phyloP scores from a whole-genome alignment of 2,888 invertebrate genomes.

The Drosophila hawaiiensis region DNA sequence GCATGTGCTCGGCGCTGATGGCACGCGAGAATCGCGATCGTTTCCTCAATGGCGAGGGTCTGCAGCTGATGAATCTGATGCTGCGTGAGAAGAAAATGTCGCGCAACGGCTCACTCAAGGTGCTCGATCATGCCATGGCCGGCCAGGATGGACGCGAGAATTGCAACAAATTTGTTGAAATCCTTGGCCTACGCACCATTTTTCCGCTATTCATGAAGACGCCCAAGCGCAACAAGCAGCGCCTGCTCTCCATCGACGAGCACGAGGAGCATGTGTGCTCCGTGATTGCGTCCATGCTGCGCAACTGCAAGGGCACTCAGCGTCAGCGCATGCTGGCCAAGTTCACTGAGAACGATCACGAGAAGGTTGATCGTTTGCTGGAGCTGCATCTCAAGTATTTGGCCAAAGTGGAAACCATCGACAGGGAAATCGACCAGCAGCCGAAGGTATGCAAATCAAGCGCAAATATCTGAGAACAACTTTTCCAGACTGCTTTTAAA shows the following conservation, averaged over 20 bases:
- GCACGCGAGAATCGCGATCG: conserved; percentile 94
- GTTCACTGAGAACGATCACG: conserved; percentile 98
- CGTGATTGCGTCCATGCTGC: conserved; percentile 96
- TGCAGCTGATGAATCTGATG: conserved; percentile 99
- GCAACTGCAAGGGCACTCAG: conserved; percentile 96
- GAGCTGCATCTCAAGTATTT: conserved; percentile 99
- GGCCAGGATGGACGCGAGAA: conserved; percentile 97
- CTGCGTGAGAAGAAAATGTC: conserved; percentile 98
- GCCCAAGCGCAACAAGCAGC: conserved; percentile 93
- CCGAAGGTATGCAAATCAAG: conserved; percentile 78
- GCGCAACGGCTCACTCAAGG: conserved; percentile 97
- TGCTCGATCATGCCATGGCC: conserved; percentile 98
- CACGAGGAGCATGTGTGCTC: conserved; percentile 98
- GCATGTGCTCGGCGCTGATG: conserved; percentile 97
- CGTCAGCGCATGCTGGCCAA: conserved; percentile 96
- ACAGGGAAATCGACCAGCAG: conserved; percentile 89
- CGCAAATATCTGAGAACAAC: background rate
- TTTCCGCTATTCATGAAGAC: conserved; percentile 99
- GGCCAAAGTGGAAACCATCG: conserved; percentile 95
- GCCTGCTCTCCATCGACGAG: conserved; percentile 93
- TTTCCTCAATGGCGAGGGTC: conserved; percentile 97
- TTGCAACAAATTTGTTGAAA: conserved; percentile 99
- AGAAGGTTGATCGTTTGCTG: conserved; percentile 97
- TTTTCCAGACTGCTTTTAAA: background rate
- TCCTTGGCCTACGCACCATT: conserved; percentile 96